Evolutionary conservation across 2,797 vertebrate species (phyloP).

Genomic region (Rhynchotus rufescens): DNA sequence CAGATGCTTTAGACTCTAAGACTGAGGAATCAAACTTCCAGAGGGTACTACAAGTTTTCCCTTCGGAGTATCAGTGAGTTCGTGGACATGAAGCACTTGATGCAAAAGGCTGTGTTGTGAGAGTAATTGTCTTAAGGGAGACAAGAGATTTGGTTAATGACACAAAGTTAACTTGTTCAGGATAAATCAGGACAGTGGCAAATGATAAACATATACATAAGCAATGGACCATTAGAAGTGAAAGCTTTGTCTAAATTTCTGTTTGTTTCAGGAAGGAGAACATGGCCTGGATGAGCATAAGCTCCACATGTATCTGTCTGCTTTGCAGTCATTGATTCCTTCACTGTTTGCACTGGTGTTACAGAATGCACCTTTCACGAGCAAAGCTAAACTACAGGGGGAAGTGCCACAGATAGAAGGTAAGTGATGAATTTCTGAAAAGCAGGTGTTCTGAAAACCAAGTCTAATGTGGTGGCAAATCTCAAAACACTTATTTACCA

Average conservation of each 20-base stretch:
- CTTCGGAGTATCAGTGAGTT: neutral
- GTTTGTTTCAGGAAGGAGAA: conserved; percentile 90
- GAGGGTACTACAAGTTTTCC: neutral
- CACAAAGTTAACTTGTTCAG: neutral
- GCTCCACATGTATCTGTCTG: conserved; percentile 93
- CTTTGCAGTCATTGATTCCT: conserved; percentile 95
- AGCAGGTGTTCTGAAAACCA: neutral
- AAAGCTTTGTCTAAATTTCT: neutral
- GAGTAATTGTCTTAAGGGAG: neutral
- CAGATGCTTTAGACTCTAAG: neutral
- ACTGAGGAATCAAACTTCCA: neutral
- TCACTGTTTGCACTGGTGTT: conserved; percentile 94
- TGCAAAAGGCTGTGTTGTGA: neutral
- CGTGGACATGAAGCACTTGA: neutral
- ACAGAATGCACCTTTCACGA: conserved; percentile 94
- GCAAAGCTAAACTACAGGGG: conserved; percentile 89
- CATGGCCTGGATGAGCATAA: conserved; percentile 96
- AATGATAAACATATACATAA: neutral
- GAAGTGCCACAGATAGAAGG: conserved; percentile 94
- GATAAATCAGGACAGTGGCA: neutral
- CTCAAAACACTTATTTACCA: neutral
- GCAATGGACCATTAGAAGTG: neutral
- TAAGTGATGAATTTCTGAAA: conserved; percentile 52
- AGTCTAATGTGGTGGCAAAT: neutral
- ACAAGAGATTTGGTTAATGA: neutral